Evolutionary conservation across 1,140 invertebrate species (phyloP).

Genomic region (Ceratosolen solmsi): DNA sequence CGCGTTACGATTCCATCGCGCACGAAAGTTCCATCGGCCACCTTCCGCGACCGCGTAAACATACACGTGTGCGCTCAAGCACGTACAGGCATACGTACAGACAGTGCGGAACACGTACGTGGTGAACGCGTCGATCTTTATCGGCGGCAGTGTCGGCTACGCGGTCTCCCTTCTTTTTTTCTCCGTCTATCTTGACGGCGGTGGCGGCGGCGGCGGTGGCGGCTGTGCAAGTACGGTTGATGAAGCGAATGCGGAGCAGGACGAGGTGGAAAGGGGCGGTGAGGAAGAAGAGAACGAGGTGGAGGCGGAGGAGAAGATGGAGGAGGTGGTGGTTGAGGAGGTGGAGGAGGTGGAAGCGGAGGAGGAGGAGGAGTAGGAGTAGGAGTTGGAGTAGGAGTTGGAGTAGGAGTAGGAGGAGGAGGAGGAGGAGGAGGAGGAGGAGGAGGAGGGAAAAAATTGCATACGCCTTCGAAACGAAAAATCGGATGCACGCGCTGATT

Average conservation of each 20-base stretch:
- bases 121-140: slow-evolving; percentile 37
- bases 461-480: slow-evolving; percentile 53
- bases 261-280: too few species aligned
- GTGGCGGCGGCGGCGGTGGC: background rate
- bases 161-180: slow-evolving; percentile 47
- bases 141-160: slow-evolving; percentile 53
- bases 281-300: background rate
- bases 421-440: too few species aligned
- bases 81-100: background rate
- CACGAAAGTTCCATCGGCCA: slow-evolving; percentile 54
- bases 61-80: background rate
- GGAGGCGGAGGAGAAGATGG: background rate
- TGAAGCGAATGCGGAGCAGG: background rate
- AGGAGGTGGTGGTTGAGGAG: too few species aligned
- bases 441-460: background rate
- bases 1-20: slow-evolving; percentile 69
- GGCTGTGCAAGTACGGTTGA: too few species aligned
- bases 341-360: background rate
- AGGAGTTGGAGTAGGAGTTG: too few species aligned
- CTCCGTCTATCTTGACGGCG: slow-evolving; percentile 46
- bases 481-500: slow-evolving; percentile 63
- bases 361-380: too few species aligned
- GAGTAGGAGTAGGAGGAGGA: too few species aligned
- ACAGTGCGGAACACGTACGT: too few species aligned
- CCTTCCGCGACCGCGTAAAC: slow-evolving; percentile 36